Conservation (phyloP, 2,888 invertebrate species). For the Epiblema foenella region DNA sequence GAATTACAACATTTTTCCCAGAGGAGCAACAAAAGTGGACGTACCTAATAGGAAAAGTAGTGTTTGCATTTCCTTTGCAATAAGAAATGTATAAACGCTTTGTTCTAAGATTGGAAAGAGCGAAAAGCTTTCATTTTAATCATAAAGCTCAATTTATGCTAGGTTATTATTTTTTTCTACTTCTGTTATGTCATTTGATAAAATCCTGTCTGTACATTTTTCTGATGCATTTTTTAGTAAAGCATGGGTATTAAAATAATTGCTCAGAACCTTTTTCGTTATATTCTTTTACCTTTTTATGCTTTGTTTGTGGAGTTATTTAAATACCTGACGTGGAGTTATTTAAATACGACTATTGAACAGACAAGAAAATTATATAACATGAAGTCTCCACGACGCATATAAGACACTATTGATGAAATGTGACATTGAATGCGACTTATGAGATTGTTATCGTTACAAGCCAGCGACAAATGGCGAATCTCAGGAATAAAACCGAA, state of each 20-base stretch:
- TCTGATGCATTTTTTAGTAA: neutral
- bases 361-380: conserved; percentile 36
- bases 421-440: conserved; percentile 60
- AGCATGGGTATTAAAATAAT: neutral
- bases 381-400: conserved; percentile 32
- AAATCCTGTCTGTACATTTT: neutral
- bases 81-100: conserved; percentile 17
- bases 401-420: conserved; percentile 43
- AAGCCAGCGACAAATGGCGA: conserved; percentile 57
- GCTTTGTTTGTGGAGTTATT: conserved; percentile 2
- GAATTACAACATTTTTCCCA: conserved; percentile 62
- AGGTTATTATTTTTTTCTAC: neutral
- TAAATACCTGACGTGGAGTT: conserved; percentile 10
- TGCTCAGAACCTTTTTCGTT: neutral
- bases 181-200: neutral
- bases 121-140: conserved; percentile 33
- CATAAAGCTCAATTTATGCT: conserved; percentile 19
- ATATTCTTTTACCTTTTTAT: neutral
- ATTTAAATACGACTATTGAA: conserved; percentile 25
- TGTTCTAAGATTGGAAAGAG: conserved; percentile 25
- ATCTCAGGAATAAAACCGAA: conserved; percentile 58
- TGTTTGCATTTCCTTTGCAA: conserved; percentile 40
- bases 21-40: conserved; percentile 56
- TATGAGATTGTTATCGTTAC: conserved; percentile 62
- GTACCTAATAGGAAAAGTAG: conserved; percentile 45